phyloP scores from a whole-genome alignment of 2,888 invertebrate genomes.

The Liopterus haemorrhoidalis region DNA sequence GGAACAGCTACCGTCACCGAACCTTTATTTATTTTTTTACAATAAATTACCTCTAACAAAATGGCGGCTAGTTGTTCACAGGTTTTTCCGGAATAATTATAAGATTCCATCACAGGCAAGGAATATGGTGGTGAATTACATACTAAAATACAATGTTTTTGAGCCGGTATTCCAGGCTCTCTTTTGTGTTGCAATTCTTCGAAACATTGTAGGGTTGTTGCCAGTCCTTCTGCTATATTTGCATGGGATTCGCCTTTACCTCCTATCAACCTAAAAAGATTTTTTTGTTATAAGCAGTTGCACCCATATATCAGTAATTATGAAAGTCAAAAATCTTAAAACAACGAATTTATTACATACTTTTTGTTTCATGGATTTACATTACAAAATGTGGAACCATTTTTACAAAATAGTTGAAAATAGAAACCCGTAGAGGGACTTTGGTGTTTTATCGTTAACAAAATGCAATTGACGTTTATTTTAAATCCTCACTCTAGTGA shows the following conservation, averaged over 20 bases:
- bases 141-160: constrained; percentile 74
- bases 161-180: constrained; percentile 50
- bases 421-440: constrained; percentile 2
- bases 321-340: background rate
- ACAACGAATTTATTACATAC: background rate
- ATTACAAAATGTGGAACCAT: background rate
- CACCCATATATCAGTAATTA: background rate
- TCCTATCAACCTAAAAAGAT: constrained; percentile 63
- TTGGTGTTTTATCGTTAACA: too few species aligned
- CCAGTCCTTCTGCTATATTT: constrained; percentile 83
- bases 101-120: constrained; percentile 73
- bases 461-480: too few species aligned
- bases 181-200: constrained; percentile 70
- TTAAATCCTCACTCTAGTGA: too few species aligned
- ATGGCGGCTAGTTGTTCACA: constrained; percentile 78
- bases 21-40: too few species aligned
- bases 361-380: background rate
- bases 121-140: constrained; percentile 90
- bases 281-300: background rate
- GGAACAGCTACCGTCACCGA: too few species aligned
- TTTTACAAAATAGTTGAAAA: constrained; percentile 1
- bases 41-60: constrained; percentile 60
- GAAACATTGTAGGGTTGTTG: constrained; percentile 80
- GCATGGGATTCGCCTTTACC: constrained; percentile 86
- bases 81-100: constrained; percentile 65